A percentile compares a stretch with the other conserved stretches of the same genome.
Conservation (phyloP, 2,797 vertebrate genomes). For the Limosa lapponica region DNA sequence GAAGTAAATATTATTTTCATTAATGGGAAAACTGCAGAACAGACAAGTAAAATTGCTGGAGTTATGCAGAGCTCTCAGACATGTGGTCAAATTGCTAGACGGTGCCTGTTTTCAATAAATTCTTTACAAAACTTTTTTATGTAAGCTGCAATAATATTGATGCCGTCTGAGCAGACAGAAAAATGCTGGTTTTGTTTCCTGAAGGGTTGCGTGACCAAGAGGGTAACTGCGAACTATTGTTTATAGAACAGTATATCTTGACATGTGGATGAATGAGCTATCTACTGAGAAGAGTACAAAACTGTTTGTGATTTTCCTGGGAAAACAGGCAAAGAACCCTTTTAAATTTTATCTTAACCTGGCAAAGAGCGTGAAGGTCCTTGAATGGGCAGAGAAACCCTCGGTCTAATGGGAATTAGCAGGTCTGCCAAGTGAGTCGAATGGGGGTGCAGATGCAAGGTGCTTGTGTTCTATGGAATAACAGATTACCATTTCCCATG, state of each 20-base stretch:
- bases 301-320: neutral
- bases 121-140: neutral
- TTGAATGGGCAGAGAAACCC: neutral
- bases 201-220: neutral
- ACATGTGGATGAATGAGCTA: neutral
- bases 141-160: neutral
- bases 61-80: neutral
- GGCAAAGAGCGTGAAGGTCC: neutral
- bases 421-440: neutral
- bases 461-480: neutral
- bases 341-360: neutral
- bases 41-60: constrained; percentile 34
- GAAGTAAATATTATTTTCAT: constrained; percentile 58
- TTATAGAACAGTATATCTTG: neutral
- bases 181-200: neutral
- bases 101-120: neutral
- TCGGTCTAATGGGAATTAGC: neutral
- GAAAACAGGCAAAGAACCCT: neutral
- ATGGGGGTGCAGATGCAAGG: neutral
- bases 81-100: neutral
- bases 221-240: neutral
- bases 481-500: neutral
- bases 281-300: neutral
- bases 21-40: constrained; percentile 24
- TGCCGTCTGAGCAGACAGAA: neutral